Evolutionary conservation across 2,888 invertebrate species (phyloP).

Genomic region (Philhelius pedissequus): DNA sequence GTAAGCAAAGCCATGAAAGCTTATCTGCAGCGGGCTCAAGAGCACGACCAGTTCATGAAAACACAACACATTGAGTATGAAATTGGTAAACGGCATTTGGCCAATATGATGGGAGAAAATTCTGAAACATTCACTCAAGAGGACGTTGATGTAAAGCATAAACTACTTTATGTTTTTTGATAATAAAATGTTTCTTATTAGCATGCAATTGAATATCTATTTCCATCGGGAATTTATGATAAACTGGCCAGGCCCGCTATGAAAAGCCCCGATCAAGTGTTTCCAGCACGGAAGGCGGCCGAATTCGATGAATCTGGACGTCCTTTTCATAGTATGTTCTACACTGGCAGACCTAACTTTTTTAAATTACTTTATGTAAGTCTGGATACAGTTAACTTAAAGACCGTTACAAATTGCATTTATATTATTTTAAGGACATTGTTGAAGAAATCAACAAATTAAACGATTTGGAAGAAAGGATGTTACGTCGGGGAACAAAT

Average conservation of each 20-base stretch:
- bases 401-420: background rate
- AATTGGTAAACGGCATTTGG: constrained; percentile 96
- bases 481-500: constrained; percentile 82
- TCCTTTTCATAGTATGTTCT: constrained; percentile 94
- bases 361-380: constrained; percentile 90
- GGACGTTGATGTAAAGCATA: constrained; percentile 87
- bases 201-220: constrained; percentile 94
- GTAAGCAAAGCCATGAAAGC: constrained; percentile 94
- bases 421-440: constrained; percentile 83
- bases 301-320: constrained; percentile 94
- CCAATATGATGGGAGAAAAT: constrained; percentile 99
- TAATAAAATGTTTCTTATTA: constrained; percentile 74
- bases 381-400: constrained; percentile 32
- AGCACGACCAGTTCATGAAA: constrained; percentile 91
- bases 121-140: constrained; percentile 92
- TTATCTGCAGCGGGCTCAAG: constrained; percentile 89
- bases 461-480: constrained; percentile 85
- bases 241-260: constrained; percentile 92
- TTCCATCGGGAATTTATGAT: constrained; percentile 95
- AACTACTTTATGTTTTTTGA: background rate
- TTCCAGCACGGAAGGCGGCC: constrained; percentile 90
- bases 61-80: constrained; percentile 89
- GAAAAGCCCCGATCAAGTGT: constrained; percentile 93
- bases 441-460: constrained; percentile 84
- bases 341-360: constrained; percentile 92